phyloP scores from a whole-genome alignment of 2,888 invertebrate species.

The Drosophila rubida region DNA sequence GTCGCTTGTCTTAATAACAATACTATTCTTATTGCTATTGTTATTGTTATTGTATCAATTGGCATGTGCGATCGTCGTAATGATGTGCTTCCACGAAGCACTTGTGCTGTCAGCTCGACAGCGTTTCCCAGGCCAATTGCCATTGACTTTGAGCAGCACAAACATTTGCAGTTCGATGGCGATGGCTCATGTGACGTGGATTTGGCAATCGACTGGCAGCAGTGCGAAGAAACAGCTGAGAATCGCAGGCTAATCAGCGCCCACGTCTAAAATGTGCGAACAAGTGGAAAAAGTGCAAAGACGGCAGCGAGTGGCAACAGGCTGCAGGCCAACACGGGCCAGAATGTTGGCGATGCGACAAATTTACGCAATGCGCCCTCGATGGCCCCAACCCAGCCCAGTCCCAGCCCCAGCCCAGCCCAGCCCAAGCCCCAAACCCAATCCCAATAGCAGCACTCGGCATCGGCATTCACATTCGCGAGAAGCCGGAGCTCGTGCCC shows the following conservation, averaged over 20 bases:
- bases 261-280: constrained; percentile 60
- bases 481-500: neutral
- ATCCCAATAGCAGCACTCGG: neutral
- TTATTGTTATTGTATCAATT: constrained; percentile 9
- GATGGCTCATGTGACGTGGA: constrained; percentile 52
- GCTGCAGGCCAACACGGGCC: constrained; percentile 18
- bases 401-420: neutral
- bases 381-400: neutral
- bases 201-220: constrained; percentile 36
- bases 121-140: constrained; percentile 60
- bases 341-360: constrained; percentile 74
- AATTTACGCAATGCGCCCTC: constrained; percentile 56
- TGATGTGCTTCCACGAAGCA: constrained; percentile 27
- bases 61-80: constrained; percentile 28
- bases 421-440: neutral
- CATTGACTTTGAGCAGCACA: constrained; percentile 24
- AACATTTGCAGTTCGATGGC: constrained; percentile 49
- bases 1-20: constrained; percentile 24
- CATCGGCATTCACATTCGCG: neutral
- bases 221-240: constrained; percentile 4
- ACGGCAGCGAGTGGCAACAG: constrained; percentile 12
- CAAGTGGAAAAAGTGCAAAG: constrained; percentile 33
- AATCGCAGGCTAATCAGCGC: constrained; percentile 69
- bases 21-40: constrained; percentile 28
- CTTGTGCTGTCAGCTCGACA: constrained; percentile 34